phyloP scores from a whole-genome alignment of 2,888 invertebrate species.

The Crepidodera aurea region DNA sequence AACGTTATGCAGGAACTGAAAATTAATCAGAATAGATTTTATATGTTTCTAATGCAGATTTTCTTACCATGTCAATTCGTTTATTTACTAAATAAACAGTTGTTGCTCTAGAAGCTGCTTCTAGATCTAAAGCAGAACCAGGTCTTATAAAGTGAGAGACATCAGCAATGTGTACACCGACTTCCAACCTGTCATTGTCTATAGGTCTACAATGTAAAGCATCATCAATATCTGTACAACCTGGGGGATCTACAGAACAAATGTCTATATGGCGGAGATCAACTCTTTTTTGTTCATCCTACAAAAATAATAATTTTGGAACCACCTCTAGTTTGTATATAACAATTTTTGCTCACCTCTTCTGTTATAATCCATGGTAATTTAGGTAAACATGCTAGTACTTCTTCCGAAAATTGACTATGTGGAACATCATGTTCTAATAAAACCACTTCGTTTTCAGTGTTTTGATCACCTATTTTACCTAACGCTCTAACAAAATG shows the following conservation, averaged over 20 bases:
- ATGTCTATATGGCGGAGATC: constrained; percentile 87
- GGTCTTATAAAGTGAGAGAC: constrained; percentile 97
- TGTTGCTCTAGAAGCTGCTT: constrained; percentile 93
- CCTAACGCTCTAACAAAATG: constrained; percentile 96
- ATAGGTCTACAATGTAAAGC: constrained; percentile 89
- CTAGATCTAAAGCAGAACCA: constrained; percentile 88
- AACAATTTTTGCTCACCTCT: constrained; percentile 66
- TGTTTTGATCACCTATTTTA: constrained; percentile 89
- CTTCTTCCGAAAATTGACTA: constrained; percentile 92
- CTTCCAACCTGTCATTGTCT: constrained; percentile 77
- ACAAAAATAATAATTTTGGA: constrained; percentile 41
- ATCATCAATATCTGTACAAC: constrained; percentile 99
- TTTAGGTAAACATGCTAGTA: constrained; percentile 88
- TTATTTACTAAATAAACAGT: constrained; percentile 96
- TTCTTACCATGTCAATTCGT: constrained; percentile 84
- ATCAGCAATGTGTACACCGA: constrained; percentile 99
- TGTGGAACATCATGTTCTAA: constrained; percentile 98
- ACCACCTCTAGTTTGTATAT: background rate
- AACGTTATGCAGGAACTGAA: background rate
- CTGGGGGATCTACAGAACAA: constrained; percentile 97
- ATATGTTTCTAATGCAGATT: constrained; percentile 1
- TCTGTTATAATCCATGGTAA: constrained; percentile 89
- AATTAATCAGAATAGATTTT: background rate
- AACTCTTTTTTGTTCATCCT: constrained; percentile 80
- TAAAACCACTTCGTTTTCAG: constrained; percentile 96